Base-by-base conservation (phyloP, 1,140 invertebrate genomes). In the Papilio machaon region DNA sequence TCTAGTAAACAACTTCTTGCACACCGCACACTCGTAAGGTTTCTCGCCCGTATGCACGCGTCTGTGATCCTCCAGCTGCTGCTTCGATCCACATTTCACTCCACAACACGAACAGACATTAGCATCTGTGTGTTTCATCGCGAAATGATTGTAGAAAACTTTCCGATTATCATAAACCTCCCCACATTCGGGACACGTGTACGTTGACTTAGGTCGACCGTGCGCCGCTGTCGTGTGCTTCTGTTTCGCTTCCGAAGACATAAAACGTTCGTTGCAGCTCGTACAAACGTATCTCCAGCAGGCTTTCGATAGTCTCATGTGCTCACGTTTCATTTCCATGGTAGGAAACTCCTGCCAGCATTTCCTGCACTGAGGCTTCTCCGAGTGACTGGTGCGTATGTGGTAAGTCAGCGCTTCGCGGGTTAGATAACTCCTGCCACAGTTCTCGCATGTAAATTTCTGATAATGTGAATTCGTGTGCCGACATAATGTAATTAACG, bases 1-100 rank as follows among this genome's bases (percentile, higher is more conserved):
- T 38, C 95, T 94, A 0, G 91, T 82, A 77, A 95, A 96, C 7
- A 90, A 85, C 79, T 95, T 96, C 5, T 91, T 90, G 77, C 95
- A 95, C 7, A 92, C 86, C 7, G 82, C 80, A 79, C 94, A 95
- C 49, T 90, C 85, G 54, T 88, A 92, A 1, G 83, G 83, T 58
- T 93, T 94, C 78, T 91, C 91, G 1, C 92, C 92, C 0, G 92
- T 91, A 80, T 94, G 93, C n/a, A 83, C 84, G 1, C 87, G 67
- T 38, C 80, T 85, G 67, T 94, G 93, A 47, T 93, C 89, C 10
- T 91, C 90, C 75, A 93, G 79, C 43, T 82, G 77, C 13, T 85
- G 84, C 58, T 90, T 90, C 8, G 86, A 85, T 0, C 81, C 83
- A 81, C 91, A 93, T 52, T 91, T 93, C 2, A 90, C 67, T 1